Evolutionary conservation across 2,797 vertebrate species (phyloP), one percentile per base, ranked within the genome.

Genomic region (Eospalax fontanierii): DNA sequence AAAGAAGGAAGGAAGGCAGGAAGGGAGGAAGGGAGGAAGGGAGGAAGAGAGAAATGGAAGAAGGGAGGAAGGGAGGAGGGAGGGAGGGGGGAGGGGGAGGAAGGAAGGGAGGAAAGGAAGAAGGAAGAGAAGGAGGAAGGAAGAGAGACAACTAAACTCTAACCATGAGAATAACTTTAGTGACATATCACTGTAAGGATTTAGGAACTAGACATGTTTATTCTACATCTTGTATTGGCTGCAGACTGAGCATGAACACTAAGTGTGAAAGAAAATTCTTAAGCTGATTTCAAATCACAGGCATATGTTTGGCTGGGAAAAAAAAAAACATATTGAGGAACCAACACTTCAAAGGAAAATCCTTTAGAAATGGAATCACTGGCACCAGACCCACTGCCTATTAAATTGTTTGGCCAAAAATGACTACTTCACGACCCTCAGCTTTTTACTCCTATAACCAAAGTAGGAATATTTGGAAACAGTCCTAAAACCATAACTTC

Each of bases 231-330:
- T 94, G 71, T 80, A 92, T 91, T 90, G 95, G 82, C 88, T 96
- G 57, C 40, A 95, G 95, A 93, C 79, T 96, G 93, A 95, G 94
- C 87, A 88, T 90, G 84, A 97, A 96, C 83, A 78, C 82, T 87
- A 92, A 91, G 86, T 95, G 90, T 94, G 91, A 95, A 94, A 96
- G 78, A 95, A 97, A 97, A 96, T 92, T 95, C 68, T 97, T 97
- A 92, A 91, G 80, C 91, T 95, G 93, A 96, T 96, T 97, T 95
- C 94, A 97, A 96, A 97, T 96, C 90, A 96, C 82, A 96, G 95
- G 95, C 95, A 94, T 95, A 96, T 95, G 95, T 95, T 94, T 97
- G 96, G 96, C 87, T 95, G 50, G 82, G 84, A 96, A 95, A 94
- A 90, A 95, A 96, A 90, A 95, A 46, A 46, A 96, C 46, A 89